Evolutionary conservation across 2,888 invertebrate species (phyloP), one percentile per base, ranked within the genome.

Genomic region (Silvanus unidentatus): DNA sequence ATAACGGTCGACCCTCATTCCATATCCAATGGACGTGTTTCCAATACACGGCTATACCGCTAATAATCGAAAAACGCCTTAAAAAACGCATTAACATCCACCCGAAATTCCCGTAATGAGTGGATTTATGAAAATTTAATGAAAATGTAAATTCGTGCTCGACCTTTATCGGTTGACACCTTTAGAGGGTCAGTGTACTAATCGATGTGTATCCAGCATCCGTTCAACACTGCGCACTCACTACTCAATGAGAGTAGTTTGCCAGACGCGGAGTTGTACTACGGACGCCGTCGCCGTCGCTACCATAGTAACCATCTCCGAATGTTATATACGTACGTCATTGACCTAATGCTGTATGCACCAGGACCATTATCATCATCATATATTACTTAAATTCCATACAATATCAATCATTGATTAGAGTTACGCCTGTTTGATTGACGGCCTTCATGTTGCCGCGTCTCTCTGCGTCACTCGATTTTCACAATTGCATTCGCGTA

Each of bases 151-250:
- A 32, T 32, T 32, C 5, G 13, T 32, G 32, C 13, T 13, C 37
- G 37, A 37, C 37, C 37, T 37, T 37, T 37, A 37, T 9, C 37
- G 37, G 37, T 37, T 37, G 37, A 37, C 37, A 37, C 37, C 37
- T 37, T 37, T 32, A 12, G 32, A 37, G 37, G 37, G 37, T 37
- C 37, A 37, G 37, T 37, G 37, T 37, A 37, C 37, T 37, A 37
- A 37, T 37, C 37, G 37, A 37, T 37, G 37, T 37, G 37, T 16
- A 37, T 37, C 14, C 16, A 10, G 37, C 14, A 32, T 12, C 12
- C 32, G n/a, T 12, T 12, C n/a, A 13, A 5, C 37, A 15, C 9
- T 16, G 37, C 37, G 37, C 37, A 37, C 14, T 37, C 37, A 37
- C 37, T 16, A 37, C 37, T 37, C 37, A 37, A 37, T 37, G 37